Evolutionary conservation across 2,113 vertebrate genomes (phyloP).

Genomic region (Tyto alba): DNA sequence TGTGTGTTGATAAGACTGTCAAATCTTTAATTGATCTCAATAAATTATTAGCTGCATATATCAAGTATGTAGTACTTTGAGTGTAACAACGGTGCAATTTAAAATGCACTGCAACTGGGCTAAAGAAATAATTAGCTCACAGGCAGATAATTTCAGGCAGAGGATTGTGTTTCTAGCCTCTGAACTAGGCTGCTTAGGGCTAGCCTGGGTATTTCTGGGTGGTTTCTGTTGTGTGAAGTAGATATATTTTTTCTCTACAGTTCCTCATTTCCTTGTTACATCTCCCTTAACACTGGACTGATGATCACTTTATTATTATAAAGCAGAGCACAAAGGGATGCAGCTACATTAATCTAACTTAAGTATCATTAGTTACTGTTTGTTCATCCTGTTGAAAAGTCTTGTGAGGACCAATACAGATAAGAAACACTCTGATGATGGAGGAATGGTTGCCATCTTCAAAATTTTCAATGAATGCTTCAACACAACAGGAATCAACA

Average conservation of each 20-base stretch:
- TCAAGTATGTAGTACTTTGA: not conserved
- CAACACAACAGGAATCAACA: not conserved
- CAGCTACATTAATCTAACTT: not conserved
- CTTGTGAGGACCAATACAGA: not conserved
- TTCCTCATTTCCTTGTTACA: not conserved
- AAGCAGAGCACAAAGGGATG: not conserved
- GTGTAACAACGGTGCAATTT: not conserved
- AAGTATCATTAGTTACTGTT: not conserved
- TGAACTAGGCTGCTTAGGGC: not conserved
- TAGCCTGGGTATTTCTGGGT: not conserved
- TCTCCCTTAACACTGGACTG: not conserved
- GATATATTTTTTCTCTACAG: not conserved
- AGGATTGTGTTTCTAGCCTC: not conserved
- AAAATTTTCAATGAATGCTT: not conserved
- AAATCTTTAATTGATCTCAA: not conserved
- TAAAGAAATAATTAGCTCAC: not conserved
- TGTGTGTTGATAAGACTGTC: not conserved
- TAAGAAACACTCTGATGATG: slow-evolving; percentile 11
- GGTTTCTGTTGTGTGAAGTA: not conserved
- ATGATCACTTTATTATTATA: not conserved
- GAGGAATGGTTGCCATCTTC: not conserved
- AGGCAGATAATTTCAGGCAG: not conserved
- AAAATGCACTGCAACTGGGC: not conserved
- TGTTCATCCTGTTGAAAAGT: not conserved
- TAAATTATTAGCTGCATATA: not conserved